Conservation (phyloP, 1,140 invertebrate genomes). For the Lanistes nyassanus region DNA sequence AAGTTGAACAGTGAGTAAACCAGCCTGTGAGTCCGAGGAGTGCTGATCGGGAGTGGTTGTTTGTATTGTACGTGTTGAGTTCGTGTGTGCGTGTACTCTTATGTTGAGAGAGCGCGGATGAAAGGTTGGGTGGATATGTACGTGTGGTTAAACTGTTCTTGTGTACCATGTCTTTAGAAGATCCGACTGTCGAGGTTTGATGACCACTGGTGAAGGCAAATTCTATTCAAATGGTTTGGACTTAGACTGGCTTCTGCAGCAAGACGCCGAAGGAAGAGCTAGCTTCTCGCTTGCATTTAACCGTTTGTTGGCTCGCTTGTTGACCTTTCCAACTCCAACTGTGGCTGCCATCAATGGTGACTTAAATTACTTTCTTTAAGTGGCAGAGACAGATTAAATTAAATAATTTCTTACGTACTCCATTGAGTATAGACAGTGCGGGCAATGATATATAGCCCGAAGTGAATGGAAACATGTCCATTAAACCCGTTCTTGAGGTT, state of each 20-base stretch:
- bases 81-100: neutral
- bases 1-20: conserved; percentile 18
- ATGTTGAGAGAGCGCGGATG: neutral
- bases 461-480: too few species aligned
- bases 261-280: neutral
- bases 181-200: conserved; percentile 31
- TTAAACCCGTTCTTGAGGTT: too few species aligned
- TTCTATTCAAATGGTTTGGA: conserved; percentile 52
- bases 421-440: too few species aligned
- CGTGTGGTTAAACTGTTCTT: too few species aligned
- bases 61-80: neutral
- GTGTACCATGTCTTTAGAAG: conserved; percentile 32
- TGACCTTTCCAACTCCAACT: conserved; percentile 45
- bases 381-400: too few species aligned
- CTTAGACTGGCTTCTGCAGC: conserved; percentile 29
- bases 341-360: conserved; percentile 50
- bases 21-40: neutral
- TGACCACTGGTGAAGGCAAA: conserved; percentile 48
- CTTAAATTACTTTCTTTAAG: too few species aligned
- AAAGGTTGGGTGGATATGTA: neutral
- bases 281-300: conserved; percentile 1
- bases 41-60: too few species aligned
- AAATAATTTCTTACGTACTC: too few species aligned
- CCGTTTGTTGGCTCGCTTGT: conserved; percentile 22
- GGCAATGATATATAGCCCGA: too few species aligned